A percentile compares a stretch with the other conserved stretches of the same genome.
Evolutionary conservation across 1,140 invertebrate species (phyloP).

Genomic region (Drosophila insularis): DNA sequence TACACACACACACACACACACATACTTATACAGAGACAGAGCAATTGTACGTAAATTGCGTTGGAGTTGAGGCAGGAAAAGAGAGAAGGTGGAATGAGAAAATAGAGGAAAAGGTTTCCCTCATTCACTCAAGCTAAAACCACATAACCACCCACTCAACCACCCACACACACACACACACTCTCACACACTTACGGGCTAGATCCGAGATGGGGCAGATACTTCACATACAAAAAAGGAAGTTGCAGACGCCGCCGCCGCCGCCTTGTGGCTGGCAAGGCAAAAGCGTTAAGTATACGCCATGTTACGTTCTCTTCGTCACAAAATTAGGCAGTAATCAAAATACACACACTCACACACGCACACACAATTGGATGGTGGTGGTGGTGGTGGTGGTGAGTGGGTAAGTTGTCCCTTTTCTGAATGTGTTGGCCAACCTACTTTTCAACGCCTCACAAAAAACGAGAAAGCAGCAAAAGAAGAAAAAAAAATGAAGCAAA

Average conservation of each 20-base stretch:
- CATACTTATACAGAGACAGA: slow-evolving; percentile 18
- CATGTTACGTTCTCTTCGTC: slow-evolving; percentile 65
- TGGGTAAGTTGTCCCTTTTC: slow-evolving; percentile 36
- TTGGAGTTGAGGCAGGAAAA: slow-evolving; percentile 7
- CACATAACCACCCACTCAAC: slow-evolving; percentile 13
- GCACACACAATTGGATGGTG: slow-evolving; percentile 4
- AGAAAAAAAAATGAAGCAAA: not conserved
- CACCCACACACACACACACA: not conserved
- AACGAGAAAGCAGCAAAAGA: not conserved
- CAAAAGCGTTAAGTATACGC: slow-evolving; percentile 70
- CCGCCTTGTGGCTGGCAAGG: not conserved
- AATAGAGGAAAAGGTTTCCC: slow-evolving; percentile 61
- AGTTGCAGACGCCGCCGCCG: slow-evolving; percentile 55
- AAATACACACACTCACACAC: slow-evolving; percentile 56
- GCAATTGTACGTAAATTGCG: slow-evolving; percentile 74
- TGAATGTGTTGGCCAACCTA: slow-evolving; percentile 60
- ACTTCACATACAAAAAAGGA: slow-evolving; percentile 71
- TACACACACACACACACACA: slow-evolving; percentile 17
- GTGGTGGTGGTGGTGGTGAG: not conserved
- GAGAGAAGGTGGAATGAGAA: slow-evolving; percentile 21
- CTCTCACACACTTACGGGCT: not conserved
- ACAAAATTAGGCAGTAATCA: slow-evolving; percentile 80
- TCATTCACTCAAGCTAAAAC: slow-evolving; percentile 76
- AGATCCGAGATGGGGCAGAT: slow-evolving; percentile 19
- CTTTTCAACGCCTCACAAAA: slow-evolving; percentile 46